Conservation (phyloP, 2,888 invertebrate genomes). For the Drosophila incognita region DNA sequence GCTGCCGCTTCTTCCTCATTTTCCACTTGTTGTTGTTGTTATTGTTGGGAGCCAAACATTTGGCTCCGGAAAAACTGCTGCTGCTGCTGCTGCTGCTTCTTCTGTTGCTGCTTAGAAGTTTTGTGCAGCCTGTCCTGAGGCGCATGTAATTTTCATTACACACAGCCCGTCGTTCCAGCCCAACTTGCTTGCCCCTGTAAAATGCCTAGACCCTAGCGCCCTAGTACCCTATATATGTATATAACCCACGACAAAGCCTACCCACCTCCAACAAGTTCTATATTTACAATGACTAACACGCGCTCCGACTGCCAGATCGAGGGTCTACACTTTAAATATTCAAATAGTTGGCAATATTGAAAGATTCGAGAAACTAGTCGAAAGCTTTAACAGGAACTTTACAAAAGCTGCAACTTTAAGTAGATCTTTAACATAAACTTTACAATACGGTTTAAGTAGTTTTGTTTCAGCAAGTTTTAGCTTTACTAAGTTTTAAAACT, state of each 20-base stretch:
- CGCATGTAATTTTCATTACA: constrained; percentile 76
- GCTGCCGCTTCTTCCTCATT: constrained; percentile 17
- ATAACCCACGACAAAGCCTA: background rate
- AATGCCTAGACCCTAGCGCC: constrained; percentile 32
- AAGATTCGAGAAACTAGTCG: background rate
- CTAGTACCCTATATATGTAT: background rate
- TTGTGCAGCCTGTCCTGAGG: constrained; percentile 42
- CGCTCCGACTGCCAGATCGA: constrained; percentile 31
- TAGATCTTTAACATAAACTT: background rate
- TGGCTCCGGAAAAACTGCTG: constrained; percentile 56
- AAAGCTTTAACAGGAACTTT: background rate
- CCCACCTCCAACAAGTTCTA: constrained; percentile 26
- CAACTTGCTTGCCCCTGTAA: constrained; percentile 15
- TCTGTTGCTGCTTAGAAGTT: constrained; percentile 65
- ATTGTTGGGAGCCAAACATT: constrained; percentile 54
- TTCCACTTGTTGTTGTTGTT: background rate
- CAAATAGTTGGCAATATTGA: background rate
- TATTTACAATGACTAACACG: constrained; percentile 59
- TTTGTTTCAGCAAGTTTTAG: background rate
- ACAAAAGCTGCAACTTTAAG: background rate
- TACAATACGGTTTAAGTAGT: background rate
- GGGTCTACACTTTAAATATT: constrained; percentile 21
- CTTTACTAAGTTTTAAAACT: background rate
- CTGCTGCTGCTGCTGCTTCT: constrained; percentile 35
- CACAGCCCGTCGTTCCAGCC: constrained; percentile 25